Base-by-base conservation (phyloP, 2,888 invertebrate genomes). In the Campopleginae sp. region DNA sequence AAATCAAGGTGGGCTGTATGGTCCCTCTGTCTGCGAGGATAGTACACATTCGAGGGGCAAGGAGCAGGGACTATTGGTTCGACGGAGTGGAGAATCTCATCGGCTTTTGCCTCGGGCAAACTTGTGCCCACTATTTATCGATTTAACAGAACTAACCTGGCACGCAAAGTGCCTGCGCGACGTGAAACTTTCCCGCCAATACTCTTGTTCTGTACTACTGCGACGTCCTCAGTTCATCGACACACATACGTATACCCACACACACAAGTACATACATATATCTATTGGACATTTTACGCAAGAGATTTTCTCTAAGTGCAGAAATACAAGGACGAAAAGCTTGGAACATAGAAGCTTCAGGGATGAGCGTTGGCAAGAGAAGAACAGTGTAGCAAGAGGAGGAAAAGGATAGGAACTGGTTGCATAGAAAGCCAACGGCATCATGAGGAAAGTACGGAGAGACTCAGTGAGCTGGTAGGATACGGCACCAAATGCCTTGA, bases 401-500 rank as follows among this genome's bases (percentile, higher is more conserved):
- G 46, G 68, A 66, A 58, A 68, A 44, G 19, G 70, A 61, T 17
- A 14, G 70, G 19, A 68, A n/a, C 12, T 65, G 63, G 77, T 61
- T 71, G 58, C n/a, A 63, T 27, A 65, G 48, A 71, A 68, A 76
- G 70, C 58, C 63, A 61, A 66, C 58, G 66, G 58, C 66, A 72
- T 81, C 75, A 54, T 48, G 27, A 84, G 80, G 85, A 65, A 74
- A 80, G 44, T 48, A 61, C 68, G 70, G 79, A 82, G 76, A 48
- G 81, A 42, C 38, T 58, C 58, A n/a, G 51, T 31, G 79, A 71
- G 66, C 48, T 78, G 70, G 84, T 75, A 68, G 80, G 84, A 80
- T 82, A 86, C 83, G 80, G 71, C 85, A 71, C 83, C 80, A 86
- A 86, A 74, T 63, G 85, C 70, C 86, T 81, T 87, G 87, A 88